A percentile compares a stretch with the other conserved stretches of the same genome.
Evolutionary conservation across 2,113 vertebrate genomes (phyloP).

Genomic region (Eptatretus burgeri): DNA sequence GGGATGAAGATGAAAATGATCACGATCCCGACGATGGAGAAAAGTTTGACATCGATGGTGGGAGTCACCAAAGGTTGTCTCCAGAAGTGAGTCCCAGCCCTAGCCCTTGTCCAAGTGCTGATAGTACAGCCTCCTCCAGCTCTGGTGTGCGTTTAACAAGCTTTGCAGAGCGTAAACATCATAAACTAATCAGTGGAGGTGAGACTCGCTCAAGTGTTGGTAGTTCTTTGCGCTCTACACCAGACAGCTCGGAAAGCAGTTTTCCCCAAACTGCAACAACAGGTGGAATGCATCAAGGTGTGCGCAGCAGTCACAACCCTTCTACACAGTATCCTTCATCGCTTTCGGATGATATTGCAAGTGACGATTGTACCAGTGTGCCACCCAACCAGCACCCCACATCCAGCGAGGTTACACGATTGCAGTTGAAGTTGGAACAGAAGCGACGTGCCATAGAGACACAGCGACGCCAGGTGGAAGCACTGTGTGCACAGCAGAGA

Average conservation of each 20-base stretch:
- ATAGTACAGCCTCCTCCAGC: slow-evolving; percentile 50
- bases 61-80: neutral
- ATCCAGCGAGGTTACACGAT: slow-evolving; percentile 75
- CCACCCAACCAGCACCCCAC: slow-evolving; percentile 38
- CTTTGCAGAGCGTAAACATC: slow-evolving; percentile 79
- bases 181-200: slow-evolving; percentile 30
- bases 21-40: slow-evolving; percentile 38
- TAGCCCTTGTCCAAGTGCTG: slow-evolving; percentile 48
- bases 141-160: slow-evolving; percentile 62
- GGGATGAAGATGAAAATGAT: slow-evolving; percentile 44
- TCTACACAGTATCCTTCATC: too few relatives aligned
- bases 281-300: neutral
- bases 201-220: slow-evolving; percentile 41
- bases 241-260: slow-evolving; percentile 54
- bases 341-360: too few relatives aligned
- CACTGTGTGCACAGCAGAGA: slow-evolving; percentile 56
- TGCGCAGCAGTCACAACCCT: too few relatives aligned
- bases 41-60: slow-evolving; percentile 14
- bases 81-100: slow-evolving; percentile 19
- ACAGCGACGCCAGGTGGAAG: slow-evolving; percentile 89
- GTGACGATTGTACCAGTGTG: too few relatives aligned
- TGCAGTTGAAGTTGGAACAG: slow-evolving; percentile 75
- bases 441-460: slow-evolving; percentile 84
- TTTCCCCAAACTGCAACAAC: slow-evolving; percentile 24
- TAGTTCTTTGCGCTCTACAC: slow-evolving; percentile 65